Percentiles rank a stretch among this genome's conserved stretches.
These are phyloP conservation scores for Gambusia yucatana DNA, from an alignment of 2,797 vertebrate genomes.

Conservation along the genomic window DNA sequence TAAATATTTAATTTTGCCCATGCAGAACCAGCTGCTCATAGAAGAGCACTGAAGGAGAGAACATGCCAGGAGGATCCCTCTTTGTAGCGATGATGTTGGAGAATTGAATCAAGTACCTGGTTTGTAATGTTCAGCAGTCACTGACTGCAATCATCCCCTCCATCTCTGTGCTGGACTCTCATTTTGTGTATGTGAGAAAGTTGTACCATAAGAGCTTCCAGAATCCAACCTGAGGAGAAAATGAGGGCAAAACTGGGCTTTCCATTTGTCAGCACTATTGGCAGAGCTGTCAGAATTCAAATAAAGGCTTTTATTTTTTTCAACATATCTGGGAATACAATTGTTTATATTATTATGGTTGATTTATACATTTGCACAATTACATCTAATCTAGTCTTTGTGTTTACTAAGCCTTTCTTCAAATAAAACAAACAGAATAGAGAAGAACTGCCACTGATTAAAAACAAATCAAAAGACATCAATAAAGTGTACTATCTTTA, in stretches of 20 bases:
- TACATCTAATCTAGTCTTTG: background rate
- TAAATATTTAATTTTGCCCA: slow-evolving; percentile 44
- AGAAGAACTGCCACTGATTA: background rate
- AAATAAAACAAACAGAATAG: background rate
- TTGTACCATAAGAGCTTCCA: slow-evolving; percentile 19
- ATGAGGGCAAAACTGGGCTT: background rate
- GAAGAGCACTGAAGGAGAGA: slow-evolving; percentile 86
- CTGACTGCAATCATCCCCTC: slow-evolving; percentile 45
- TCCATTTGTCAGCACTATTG: background rate
- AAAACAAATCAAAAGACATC: background rate
- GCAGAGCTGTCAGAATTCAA: slow-evolving; percentile 8
- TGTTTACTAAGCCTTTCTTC: background rate
- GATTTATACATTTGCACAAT: background rate
- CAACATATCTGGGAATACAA: background rate
- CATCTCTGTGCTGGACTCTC: slow-evolving; percentile 22
- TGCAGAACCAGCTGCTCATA: slow-evolving; percentile 89
- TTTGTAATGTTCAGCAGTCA: slow-evolving; percentile 51
- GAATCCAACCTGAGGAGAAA: slow-evolving; percentile 1
- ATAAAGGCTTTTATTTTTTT: background rate
- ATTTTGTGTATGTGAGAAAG: slow-evolving; percentile 24
- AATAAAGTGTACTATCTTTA: background rate
- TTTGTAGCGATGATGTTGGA: slow-evolving; percentile 85
- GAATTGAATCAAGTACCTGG: slow-evolving; percentile 59
- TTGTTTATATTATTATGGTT: background rate
- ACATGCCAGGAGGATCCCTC: slow-evolving; percentile 76